These are phyloP conservation scores for Sycobia sp. DNA, from an alignment of 1,140 invertebrate genomes.

Conservation along the genomic window DNA sequence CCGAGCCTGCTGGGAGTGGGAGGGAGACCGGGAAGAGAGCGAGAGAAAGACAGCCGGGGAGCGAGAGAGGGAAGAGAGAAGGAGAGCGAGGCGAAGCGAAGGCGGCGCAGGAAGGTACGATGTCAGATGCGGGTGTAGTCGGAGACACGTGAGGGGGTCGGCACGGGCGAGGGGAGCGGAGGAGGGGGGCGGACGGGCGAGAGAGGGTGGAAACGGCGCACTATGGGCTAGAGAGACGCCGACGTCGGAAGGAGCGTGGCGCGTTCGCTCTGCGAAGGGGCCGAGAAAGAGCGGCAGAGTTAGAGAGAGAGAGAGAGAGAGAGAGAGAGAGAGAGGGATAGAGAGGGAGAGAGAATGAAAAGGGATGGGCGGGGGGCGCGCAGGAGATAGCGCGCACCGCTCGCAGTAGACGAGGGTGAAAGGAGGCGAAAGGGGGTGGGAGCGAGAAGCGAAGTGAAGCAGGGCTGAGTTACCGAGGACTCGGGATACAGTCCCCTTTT, in stretches of 20 bases:
- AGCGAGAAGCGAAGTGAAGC: constrained; percentile 4
- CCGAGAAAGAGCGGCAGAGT: constrained; percentile 20
- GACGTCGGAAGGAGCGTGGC: constrained; percentile 28
- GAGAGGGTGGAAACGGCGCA: constrained; percentile 14
- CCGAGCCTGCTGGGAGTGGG: constrained; percentile 15
- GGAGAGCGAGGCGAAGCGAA: constrained; percentile 6
- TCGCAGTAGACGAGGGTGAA: constrained; percentile 26
- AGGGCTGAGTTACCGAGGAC: constrained; percentile 52
- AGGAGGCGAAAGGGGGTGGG: constrained; percentile 20
- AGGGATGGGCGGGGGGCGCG: too few species aligned
- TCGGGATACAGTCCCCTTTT: constrained; percentile 58
- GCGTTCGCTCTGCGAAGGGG: too few species aligned
- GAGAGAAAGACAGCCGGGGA: constrained; percentile 6
- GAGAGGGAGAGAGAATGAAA: too few species aligned
- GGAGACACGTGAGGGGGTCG: constrained; percentile 31
- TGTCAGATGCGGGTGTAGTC: constrained; percentile 36
- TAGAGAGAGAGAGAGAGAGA: too few species aligned
- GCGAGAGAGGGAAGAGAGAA: constrained; percentile 10
- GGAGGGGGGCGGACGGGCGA: too few species aligned
- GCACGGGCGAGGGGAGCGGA: neutral
- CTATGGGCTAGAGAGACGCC: constrained; percentile 21
- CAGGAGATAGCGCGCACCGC: too few species aligned
- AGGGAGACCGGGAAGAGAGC: constrained; percentile 8
- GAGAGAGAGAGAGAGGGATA: too few species aligned
- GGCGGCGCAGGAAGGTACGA: constrained; percentile 35